Evolutionary conservation across 2,113 vertebrate genomes (phyloP).

Genomic region (Cyanoderma ruficeps): DNA sequence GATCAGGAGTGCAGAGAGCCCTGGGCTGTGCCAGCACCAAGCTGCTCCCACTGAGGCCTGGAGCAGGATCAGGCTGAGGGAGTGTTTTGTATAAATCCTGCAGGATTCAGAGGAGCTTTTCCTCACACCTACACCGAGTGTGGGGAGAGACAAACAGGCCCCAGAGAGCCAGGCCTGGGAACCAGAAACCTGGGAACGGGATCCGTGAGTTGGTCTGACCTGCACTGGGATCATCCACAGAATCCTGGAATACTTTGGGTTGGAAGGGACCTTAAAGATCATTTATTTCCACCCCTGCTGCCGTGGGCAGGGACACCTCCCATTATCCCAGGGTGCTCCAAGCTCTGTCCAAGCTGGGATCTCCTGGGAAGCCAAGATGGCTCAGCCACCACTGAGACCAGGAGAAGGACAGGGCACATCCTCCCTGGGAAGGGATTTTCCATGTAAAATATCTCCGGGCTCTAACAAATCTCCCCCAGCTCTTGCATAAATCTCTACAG

Average conservation of each 20-base stretch:
- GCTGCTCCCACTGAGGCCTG: not conserved
- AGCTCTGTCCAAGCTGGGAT: not conserved
- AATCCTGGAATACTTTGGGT: not conserved
- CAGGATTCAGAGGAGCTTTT: not conserved
- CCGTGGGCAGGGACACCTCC: not conserved
- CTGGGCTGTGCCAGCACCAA: not conserved
- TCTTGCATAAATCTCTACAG: not conserved
- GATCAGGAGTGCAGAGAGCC: not conserved
- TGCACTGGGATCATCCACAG: accelerated
- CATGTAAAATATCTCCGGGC: not conserved
- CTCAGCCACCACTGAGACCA: not conserved
- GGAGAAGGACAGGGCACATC: not conserved
- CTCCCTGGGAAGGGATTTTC: not conserved
- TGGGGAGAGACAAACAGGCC: not conserved
- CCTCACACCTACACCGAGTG: not conserved
- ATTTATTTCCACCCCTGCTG: not conserved
- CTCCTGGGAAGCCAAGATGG: not conserved
- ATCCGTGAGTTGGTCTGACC: not conserved
- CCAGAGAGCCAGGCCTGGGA: not conserved
- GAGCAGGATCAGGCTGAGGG: not conserved
- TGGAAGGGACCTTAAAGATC: not conserved
- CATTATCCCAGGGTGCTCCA: not conserved
- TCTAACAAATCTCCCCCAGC: not conserved
- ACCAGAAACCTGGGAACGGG: not conserved
- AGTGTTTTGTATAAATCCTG: not conserved